Conservation (phyloP, 1,140 invertebrate species). For the Caenorhabditis elegans region DNA sequence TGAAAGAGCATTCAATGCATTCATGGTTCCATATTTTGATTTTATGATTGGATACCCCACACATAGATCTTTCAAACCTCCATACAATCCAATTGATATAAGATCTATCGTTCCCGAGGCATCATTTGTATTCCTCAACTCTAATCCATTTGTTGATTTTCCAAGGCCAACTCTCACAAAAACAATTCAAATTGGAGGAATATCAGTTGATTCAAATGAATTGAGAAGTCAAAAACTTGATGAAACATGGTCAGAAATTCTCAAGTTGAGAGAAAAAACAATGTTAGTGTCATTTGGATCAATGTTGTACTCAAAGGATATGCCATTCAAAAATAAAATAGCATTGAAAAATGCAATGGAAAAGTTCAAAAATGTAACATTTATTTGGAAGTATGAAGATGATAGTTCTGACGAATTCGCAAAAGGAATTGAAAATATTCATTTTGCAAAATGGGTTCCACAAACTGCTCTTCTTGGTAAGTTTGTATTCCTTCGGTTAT, state of each 20-base stretch:
- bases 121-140: slow-evolving; percentile 37
- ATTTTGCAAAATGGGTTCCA: slow-evolving; percentile 43
- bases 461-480: slow-evolving; percentile 40
- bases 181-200: slow-evolving; percentile 43
- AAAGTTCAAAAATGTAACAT: slow-evolving; percentile 32
- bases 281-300: slow-evolving; percentile 50
- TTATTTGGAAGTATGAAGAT: slow-evolving; percentile 52
- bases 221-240: background rate
- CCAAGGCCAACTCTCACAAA: slow-evolving; percentile 37
- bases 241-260: slow-evolving; percentile 24
- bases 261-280: slow-evolving; percentile 7
- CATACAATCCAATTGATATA: background rate
- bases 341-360: background rate
- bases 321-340: slow-evolving; percentile 39
- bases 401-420: slow-evolving; percentile 10
- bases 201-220: slow-evolving; percentile 11
- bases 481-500: no score
- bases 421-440: slow-evolving; percentile 27
- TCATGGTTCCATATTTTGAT: background rate
- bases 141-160: slow-evolving; percentile 40
- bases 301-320: slow-evolving; percentile 37
- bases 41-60: background rate
- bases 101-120: background rate
- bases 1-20: background rate
- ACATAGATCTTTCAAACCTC: background rate